phyloP scores from a whole-genome alignment of 2,888 invertebrate species.

The Sclerodermus sp. region DNA sequence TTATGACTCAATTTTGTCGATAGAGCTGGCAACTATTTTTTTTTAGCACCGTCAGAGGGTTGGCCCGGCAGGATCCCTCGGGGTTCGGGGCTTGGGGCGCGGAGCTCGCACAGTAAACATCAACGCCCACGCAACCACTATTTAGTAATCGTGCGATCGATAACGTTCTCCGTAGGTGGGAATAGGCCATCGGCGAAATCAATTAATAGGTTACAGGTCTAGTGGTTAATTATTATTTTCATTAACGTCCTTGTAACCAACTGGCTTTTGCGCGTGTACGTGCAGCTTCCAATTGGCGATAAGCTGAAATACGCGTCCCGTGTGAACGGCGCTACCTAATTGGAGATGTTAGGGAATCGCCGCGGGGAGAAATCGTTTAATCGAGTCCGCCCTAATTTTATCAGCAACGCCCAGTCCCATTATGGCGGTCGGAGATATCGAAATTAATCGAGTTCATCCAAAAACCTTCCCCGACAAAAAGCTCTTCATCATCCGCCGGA shows the following conservation, averaged over 20 bases:
- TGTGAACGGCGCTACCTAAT: neutral
- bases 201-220: neutral
- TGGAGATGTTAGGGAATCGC: neutral
- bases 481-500: neutral
- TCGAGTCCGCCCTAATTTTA: neutral
- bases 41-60: too few species aligned
- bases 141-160: too few species aligned
- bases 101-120: too few species aligned
- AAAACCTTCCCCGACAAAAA: neutral
- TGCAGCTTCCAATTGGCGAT: neutral
- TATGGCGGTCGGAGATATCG: neutral
- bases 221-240: constrained; percentile 2
- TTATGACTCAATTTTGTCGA: too few species aligned
- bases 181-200: neutral
- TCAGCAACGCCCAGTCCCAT: neutral
- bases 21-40: too few species aligned
- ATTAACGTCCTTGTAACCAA: neutral
- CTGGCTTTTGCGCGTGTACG: neutral
- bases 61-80: too few species aligned
- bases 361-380: constrained; percentile 1
- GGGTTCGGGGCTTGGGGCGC: too few species aligned
- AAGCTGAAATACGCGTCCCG: constrained; percentile 2
- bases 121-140: too few species aligned
- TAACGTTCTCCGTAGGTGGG: too few species aligned
- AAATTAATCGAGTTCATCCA: neutral